These are phyloP conservation scores for Drosophila rubida DNA, from an alignment of 2,888 invertebrate species.

Conservation along the genomic window DNA sequence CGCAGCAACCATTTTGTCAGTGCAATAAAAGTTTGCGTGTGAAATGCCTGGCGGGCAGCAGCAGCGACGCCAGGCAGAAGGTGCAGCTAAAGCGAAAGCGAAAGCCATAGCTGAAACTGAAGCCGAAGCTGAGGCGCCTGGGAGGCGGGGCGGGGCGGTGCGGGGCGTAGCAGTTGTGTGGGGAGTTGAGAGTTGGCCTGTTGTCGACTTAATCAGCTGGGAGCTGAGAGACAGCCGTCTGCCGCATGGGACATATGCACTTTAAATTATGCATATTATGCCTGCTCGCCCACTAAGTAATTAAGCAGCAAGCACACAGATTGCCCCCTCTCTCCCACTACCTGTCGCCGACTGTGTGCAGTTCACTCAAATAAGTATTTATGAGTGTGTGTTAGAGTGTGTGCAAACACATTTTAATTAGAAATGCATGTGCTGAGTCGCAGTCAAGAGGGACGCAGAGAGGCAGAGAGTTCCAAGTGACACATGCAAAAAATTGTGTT, in stretches of 20 bases:
- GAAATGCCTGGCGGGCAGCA: constrained; percentile 58
- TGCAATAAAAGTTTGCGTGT: constrained; percentile 81
- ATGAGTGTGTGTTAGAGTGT: constrained; percentile 25
- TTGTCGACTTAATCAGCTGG: constrained; percentile 72
- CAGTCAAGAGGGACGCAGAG: constrained; percentile 12
- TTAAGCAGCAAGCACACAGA: constrained; percentile 70
- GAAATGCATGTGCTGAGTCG: constrained; percentile 54
- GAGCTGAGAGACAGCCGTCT: constrained; percentile 39
- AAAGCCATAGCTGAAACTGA: neutral
- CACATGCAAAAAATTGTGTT: constrained; percentile 25
- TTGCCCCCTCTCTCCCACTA: constrained; percentile 2
- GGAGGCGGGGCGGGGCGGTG: neutral
- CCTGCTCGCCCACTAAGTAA: constrained; percentile 65
- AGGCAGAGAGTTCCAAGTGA: constrained; percentile 5
- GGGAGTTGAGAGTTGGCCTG: constrained; percentile 38
- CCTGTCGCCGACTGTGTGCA: constrained; percentile 1
- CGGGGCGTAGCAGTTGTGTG: neutral
- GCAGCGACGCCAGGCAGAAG: constrained; percentile 10
- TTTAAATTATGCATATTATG: constrained; percentile 73
- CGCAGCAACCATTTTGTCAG: constrained; percentile 72
- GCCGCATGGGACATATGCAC: constrained; percentile 64
- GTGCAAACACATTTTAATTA: constrained; percentile 63
- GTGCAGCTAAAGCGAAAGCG: neutral
- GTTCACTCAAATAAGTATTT: constrained; percentile 57
- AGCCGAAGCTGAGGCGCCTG: neutral